Percentiles rank a stretch among this genome's conserved stretches.
phyloP scores from a whole-genome alignment of 2,797 vertebrate genomes.

The Gymnopithys bicolor region DNA sequence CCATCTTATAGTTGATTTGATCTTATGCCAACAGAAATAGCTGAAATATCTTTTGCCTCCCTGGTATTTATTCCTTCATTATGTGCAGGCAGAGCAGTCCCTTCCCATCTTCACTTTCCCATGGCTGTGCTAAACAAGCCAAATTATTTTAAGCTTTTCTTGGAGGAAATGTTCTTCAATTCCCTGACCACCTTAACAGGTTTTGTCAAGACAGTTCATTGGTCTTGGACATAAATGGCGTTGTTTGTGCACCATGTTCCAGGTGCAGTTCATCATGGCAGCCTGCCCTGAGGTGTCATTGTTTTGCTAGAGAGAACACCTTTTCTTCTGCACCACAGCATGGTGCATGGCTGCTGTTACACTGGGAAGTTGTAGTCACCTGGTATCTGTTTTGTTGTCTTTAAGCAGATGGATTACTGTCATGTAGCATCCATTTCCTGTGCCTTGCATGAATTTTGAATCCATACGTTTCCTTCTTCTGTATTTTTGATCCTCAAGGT shows the following conservation, averaged over 20 bases:
- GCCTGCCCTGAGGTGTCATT: not conserved
- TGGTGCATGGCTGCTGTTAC: not conserved
- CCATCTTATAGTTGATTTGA: not conserved
- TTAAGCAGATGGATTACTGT: not conserved
- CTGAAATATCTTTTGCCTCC: constrained; percentile 8
- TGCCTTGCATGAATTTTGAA: not conserved
- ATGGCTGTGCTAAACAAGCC: not conserved
- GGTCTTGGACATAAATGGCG: not conserved
- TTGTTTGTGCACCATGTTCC: not conserved
- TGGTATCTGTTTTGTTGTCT: not conserved
- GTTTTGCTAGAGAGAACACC: not conserved
- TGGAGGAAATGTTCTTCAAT: not conserved
- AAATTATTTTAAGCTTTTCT: constrained; percentile 4
- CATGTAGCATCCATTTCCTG: not conserved
- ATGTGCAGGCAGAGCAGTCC: not conserved
- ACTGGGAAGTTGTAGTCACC: not conserved
- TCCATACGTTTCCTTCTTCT: not conserved
- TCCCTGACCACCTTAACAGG: not conserved
- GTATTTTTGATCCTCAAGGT: not conserved
- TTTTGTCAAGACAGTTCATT: not conserved
- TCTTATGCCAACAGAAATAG: not conserved
- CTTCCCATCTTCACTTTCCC: not conserved
- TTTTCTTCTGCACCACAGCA: not conserved
- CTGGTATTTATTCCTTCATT: not conserved
- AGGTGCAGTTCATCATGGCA: not conserved